Conservation (phyloP, 1,140 invertebrate species). For the Bombus superbus region DNA sequence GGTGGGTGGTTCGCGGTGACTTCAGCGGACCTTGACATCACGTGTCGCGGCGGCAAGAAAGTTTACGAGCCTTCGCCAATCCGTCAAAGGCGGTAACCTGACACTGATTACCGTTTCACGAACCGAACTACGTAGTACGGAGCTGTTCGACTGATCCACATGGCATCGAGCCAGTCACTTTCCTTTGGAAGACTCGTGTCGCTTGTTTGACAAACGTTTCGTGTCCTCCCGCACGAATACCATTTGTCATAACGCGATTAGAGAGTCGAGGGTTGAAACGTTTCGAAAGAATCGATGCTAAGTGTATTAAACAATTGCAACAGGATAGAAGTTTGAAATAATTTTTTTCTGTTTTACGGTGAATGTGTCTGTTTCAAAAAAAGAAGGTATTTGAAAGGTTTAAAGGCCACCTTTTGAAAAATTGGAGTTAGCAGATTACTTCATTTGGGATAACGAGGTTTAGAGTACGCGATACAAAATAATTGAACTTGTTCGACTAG, state of each 20-base stretch:
- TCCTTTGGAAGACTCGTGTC: not conserved
- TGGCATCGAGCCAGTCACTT: conserved; percentile 38
- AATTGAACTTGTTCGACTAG: too few relatives aligned
- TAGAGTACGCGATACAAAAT: too few relatives aligned
- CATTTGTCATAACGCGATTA: not conserved
- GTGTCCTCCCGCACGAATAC: not conserved
- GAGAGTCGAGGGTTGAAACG: not conserved
- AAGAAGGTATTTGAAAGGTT: too few relatives aligned
- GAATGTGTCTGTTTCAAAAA: too few relatives aligned
- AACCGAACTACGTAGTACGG: conserved; percentile 31
- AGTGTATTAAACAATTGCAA: too few relatives aligned
- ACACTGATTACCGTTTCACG: conserved; percentile 66
- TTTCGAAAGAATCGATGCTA: not conserved
- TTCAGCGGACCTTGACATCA: conserved; percentile 63
- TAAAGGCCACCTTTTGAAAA: too few relatives aligned
- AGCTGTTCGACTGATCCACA: conserved; percentile 23
- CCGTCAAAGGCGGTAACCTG: conserved; percentile 68
- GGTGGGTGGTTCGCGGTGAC: conserved; percentile 62
- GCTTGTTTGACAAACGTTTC: not conserved
- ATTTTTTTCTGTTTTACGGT: too few relatives aligned
- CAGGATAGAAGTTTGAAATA: too few relatives aligned
- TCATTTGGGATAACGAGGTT: too few relatives aligned
- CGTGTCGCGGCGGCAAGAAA: conserved; percentile 55
- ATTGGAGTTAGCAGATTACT: too few relatives aligned
- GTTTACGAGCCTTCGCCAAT: conserved; percentile 66